Percentiles rank a stretch among this genome's conserved stretches.
These are phyloP conservation scores for Cheilinus undulatus DNA, from an alignment of 2,113 vertebrate species.

Conservation along the genomic window DNA sequence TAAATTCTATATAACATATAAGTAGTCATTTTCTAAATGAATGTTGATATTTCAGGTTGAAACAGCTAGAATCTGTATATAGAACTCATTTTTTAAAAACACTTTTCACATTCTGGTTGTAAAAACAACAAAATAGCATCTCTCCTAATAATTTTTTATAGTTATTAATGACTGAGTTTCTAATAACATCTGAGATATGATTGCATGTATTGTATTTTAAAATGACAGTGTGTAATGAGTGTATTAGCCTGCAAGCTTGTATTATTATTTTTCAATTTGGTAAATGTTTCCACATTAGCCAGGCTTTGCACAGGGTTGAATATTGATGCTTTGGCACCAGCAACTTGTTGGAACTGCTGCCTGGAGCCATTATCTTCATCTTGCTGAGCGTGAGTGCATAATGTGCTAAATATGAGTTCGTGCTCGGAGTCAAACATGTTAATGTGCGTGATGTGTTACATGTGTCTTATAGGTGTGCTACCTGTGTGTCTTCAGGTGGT, in stretches of 20 bases:
- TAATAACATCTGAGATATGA: not conserved
- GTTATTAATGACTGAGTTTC: not conserved
- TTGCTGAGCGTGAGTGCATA: not conserved
- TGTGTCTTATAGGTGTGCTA: slow-evolving; percentile 55
- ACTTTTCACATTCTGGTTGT: not conserved
- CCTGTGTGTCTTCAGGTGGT: slow-evolving; percentile 98
- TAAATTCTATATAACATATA: too few relatives aligned
- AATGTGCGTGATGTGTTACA: not conserved
- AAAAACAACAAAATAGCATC: too few relatives aligned
- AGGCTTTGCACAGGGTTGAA: slow-evolving; percentile 1
- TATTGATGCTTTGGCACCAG: slow-evolving; percentile 1
- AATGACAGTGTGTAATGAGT: not conserved
- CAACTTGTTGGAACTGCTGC: not conserved
- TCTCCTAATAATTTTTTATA: not conserved
- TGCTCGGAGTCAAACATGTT: not conserved
- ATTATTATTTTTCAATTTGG: slow-evolving; percentile 13
- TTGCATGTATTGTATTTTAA: not conserved
- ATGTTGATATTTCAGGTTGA: too few relatives aligned
- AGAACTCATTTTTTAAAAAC: too few relatives aligned
- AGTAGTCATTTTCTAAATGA: too few relatives aligned
- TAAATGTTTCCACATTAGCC: not conserved
- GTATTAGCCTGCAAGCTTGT: not conserved
- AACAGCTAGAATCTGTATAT: too few relatives aligned
- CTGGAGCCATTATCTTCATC: not conserved
- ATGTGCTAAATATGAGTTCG: not conserved